Base-by-base conservation (phyloP, 2,797 vertebrate genomes). In the Leucoraja ocellata region DNA sequence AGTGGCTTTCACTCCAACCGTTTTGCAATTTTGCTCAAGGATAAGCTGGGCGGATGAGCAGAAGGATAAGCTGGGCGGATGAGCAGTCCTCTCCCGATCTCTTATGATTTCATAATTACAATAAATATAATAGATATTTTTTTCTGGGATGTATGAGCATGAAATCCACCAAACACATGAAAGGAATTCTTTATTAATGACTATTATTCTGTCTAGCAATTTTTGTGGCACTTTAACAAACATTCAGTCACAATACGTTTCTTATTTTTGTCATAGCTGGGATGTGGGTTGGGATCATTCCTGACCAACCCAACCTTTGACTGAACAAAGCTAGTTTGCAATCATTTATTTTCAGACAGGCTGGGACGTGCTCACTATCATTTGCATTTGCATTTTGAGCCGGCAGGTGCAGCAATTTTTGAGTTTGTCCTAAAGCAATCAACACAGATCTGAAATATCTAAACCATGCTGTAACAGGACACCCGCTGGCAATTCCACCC, bases 341-440 rank as follows among this genome's bases (percentile, higher is more conserved):
- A 58, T 74, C 32, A 92, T 76, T 76, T 58, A 92, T 28, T 71
- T 76, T 54, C 23, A 28, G 90, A 76, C 90, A 92, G 90, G 90
- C 68, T 54, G 71, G 7, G 88, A 93, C 94, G 94, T 84, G 94
- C 93, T 93, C 54, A 18, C 25, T 78, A n/a, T 61, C 79, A 94
- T 94, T 94, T 93, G 93, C 93, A 94, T 94, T 79, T 68, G 93
- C 94, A 94, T 94, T 79, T 68, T 86, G 80, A 73, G 79, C 78
- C 91, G 90, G 93, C 94, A 94, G 94, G 94, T 94, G 94, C 91
- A 93, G 61, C 25, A 93, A 77, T 58, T 92, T 39, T 76, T 25
- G 65, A 91, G 68, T 91, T 74, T 92, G 90, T 92, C 90, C 90
- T 92, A 92, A 92, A 92, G 90, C 90, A 74, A 54, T 92, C 54